phyloP scores from a whole-genome alignment of 2,797 vertebrate genomes.

The Platyrinchus mystaceus region DNA sequence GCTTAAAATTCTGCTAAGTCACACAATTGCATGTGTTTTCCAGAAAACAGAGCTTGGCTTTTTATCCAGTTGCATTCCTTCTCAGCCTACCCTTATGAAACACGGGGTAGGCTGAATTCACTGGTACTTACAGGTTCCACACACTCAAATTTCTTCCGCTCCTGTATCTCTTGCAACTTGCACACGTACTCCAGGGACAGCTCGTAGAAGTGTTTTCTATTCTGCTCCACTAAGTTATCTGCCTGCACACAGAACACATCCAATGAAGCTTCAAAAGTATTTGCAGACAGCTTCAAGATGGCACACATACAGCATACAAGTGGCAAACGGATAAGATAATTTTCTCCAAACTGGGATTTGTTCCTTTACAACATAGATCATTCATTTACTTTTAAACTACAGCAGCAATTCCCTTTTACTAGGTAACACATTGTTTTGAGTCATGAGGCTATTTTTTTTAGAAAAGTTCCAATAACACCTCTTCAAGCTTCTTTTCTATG shows the following conservation, averaged over 20 bases:
- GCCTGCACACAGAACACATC: slow-evolving; percentile 78
- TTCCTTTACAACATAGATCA: neutral
- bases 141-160: slow-evolving; percentile 97
- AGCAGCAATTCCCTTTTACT: neutral
- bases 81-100: neutral
- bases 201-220: slow-evolving; percentile 92
- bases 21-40: neutral
- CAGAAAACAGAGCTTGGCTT: neutral
- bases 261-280: neutral
- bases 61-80: neutral
- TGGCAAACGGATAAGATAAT: neutral
- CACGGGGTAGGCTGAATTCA: neutral
- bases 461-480: neutral
- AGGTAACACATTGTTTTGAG: neutral
- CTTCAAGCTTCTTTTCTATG: neutral
- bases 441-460: neutral
- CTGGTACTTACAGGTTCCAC: slow-evolving; percentile 92
- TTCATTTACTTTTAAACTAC: neutral
- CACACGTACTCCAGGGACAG: slow-evolving; percentile 95
- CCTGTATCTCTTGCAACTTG: slow-evolving; percentile 97
- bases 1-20: neutral
- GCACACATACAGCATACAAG: neutral
- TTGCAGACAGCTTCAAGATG: neutral
- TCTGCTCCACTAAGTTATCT: slow-evolving; percentile 88
- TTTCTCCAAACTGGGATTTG: neutral